Conservation (phyloP, 30 jellyfish, hydroid and myxozoan species). For the Mastigias papua region DNA sequence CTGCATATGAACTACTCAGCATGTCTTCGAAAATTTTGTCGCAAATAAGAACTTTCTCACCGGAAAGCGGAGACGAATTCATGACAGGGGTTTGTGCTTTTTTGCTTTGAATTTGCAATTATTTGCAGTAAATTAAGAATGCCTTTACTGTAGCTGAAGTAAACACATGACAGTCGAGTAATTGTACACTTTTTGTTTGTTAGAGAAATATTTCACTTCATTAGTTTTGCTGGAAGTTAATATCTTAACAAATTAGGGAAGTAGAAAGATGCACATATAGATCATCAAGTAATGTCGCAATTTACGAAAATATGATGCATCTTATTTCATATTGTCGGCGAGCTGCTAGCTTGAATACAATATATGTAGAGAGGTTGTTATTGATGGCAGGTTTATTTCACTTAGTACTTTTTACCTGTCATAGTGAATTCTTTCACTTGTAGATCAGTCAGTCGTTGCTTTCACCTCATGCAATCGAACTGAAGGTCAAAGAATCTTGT, state of each 20-base stretch:
- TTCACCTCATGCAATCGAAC: constrained; percentile 81
- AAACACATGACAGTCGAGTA: no score
- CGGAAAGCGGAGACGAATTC: neutral
- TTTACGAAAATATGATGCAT: no score
- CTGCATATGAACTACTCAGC: constrained; percentile 27
- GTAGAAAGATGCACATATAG: no score
- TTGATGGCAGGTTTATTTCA: no score
- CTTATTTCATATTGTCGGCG: no score
- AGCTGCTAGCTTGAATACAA: no score
- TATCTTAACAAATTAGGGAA: no score
- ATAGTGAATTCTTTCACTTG: neutral
- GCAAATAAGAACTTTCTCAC: neutral
- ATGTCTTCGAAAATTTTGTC: constrained; percentile 11
- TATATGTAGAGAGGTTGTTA: no score
- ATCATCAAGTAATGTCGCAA: no score
- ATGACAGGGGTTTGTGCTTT: constrained; percentile 48
- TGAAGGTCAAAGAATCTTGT: constrained; percentile 55
- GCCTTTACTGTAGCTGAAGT: neutral
- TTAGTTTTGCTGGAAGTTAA: no score
- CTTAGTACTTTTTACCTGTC: neutral
- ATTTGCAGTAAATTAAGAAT: neutral
- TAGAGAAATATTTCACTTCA: no score
- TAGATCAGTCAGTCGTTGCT: constrained; percentile 77
- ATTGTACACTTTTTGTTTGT: no score
- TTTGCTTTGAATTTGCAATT: neutral